Base-by-base conservation (phyloP, 2,113 vertebrate species). In the Motacilla alba region DNA sequence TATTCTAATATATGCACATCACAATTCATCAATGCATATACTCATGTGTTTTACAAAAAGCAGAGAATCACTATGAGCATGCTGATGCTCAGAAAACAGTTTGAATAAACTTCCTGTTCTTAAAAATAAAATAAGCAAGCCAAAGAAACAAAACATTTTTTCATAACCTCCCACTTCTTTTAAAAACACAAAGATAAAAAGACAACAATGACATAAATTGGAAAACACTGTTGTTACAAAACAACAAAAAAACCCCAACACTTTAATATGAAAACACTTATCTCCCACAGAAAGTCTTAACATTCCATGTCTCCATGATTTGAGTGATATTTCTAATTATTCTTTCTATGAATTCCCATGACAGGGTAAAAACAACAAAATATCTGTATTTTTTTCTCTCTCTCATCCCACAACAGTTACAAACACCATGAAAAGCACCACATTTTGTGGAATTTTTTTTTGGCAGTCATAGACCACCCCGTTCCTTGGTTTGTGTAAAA, bases 11-110 rank as follows among this genome's bases (percentile, higher is more conserved):
- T 14, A 39, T 2, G 7, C 28, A 77, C 6, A 26, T 6, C 33
- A 63, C 0, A 0, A 73, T n/a, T 83, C 43, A 79, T 24, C 30
- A 35, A 18, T 43, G 18, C 2, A 73, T n/a, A 41, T 16, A 9
- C 4, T 78, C 56, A 67, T 1, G 1, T 62, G 13, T 22, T 90
- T 58, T 21, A 66, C 12, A n/a, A 66, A 81, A 93, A 66, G 18
- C 14, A 46, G 60, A 62, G 11, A 85, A 66, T 33, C 30, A 39
- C 26, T 46, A 3, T 20, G 8, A 41, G 70, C 8, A 60, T 49
- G n/a, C 16, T 35, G 37, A 64, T 88, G 46, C 23, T 58, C 11
- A 50, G 41, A 52, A 83, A 73, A 39, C 15, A 76, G 8, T 47
- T 66, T 50, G 39, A 58, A 44, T 50, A 82, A 79, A 17, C 11